Conservation (phyloP, 2,113 vertebrate species). For the Symphodus melops region DNA sequence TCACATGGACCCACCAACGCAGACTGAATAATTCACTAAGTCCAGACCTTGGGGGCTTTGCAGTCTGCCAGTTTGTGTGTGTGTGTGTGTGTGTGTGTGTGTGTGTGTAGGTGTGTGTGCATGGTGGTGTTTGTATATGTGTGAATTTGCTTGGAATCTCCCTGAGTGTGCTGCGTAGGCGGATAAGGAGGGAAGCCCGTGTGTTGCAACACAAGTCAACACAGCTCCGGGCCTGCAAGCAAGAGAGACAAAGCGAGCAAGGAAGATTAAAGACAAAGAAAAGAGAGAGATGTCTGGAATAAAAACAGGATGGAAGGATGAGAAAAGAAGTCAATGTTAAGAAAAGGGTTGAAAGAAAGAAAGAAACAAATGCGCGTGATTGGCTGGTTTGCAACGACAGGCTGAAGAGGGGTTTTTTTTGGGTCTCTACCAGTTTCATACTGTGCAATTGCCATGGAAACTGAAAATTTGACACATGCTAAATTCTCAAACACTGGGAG, state of each 20-base stretch:
- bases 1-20: slow-evolving; percentile 61
- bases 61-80: slow-evolving; percentile 56
- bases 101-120: slow-evolving; percentile 28
- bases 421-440: slow-evolving; percentile 29
- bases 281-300: neutral
- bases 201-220: slow-evolving; percentile 54
- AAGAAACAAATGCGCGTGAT: neutral
- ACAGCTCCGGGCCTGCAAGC: slow-evolving; percentile 32
- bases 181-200: slow-evolving; percentile 70
- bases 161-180: slow-evolving; percentile 61
- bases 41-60: slow-evolving; percentile 56
- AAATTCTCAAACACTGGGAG: slow-evolving; percentile 25
- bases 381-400: slow-evolving; percentile 12
- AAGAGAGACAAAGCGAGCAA: slow-evolving; percentile 20
- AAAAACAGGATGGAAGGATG: neutral
- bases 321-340: neutral
- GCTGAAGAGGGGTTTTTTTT: slow-evolving; percentile 15
- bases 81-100: slow-evolving; percentile 4
- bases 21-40: slow-evolving; percentile 77
- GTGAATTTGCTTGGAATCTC: slow-evolving; percentile 67
- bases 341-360: neutral
- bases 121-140: slow-evolving; percentile 17
- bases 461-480: slow-evolving; percentile 55
- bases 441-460: slow-evolving; percentile 74
- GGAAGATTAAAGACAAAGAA: neutral